phyloP scores from a whole-genome alignment of 2,113 vertebrate genomes.

The Daboia siamensis region DNA sequence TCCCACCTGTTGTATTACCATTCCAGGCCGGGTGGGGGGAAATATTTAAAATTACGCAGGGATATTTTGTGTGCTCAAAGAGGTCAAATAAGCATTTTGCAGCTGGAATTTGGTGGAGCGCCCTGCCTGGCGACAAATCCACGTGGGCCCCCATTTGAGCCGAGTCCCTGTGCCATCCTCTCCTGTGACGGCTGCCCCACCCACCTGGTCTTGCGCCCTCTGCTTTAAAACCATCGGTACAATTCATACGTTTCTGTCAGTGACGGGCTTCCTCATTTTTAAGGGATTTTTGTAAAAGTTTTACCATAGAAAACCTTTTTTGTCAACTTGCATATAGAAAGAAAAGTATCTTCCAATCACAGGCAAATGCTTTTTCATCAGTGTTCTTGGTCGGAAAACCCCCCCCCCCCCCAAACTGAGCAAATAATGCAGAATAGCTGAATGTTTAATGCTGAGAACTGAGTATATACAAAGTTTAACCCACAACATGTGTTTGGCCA shows the following conservation, averaged over 20 bases:
- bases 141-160: neutral
- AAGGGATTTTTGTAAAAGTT: neutral
- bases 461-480: slow-evolving; percentile 27
- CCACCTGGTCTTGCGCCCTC: neutral
- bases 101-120: neutral
- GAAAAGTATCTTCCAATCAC: neutral
- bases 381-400: neutral
- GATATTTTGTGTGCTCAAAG: slow-evolving; percentile 5
- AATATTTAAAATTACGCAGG: neutral
- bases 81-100: neutral
- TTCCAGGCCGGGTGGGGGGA: neutral
- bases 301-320: neutral
- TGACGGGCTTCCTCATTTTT: neutral
- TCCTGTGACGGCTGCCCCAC: neutral
- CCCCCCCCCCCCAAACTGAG: neutral
- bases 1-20: slow-evolving; percentile 42
- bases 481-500: slow-evolving; percentile 11
- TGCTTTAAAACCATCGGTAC: neutral
- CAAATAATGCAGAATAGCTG: slow-evolving; percentile 25
- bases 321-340: neutral
- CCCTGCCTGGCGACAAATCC: neutral
- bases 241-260: neutral
- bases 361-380: neutral
- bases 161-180: neutral
- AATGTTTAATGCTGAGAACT: slow-evolving; percentile 33